These are phyloP conservation scores for Campylomormyrus numenius DNA, from an alignment of 2,113 vertebrate genomes.

Conservation along the genomic window DNA sequence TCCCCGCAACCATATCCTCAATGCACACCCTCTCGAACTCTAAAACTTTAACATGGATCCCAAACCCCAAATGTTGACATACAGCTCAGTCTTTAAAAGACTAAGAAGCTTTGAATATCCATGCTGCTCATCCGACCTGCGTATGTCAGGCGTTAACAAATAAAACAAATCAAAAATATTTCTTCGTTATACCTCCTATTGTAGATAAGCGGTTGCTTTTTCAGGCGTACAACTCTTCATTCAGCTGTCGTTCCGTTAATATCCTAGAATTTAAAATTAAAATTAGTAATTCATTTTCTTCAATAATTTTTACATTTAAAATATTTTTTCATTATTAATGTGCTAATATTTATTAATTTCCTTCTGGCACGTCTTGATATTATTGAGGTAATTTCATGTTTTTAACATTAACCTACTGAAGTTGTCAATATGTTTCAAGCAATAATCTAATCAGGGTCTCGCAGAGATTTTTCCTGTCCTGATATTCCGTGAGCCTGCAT, in stretches of 20 bases:
- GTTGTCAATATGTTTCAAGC: neutral
- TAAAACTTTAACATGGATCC: neutral
- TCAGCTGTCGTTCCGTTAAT: neutral
- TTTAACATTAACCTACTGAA: neutral
- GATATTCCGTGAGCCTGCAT: neutral
- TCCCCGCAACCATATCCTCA: neutral
- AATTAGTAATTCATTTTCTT: neutral
- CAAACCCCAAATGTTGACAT: neutral
- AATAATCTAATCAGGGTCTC: neutral
- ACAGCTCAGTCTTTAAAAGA: neutral
- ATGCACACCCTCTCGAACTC: neutral
- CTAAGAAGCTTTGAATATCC: neutral
- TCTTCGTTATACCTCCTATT: neutral
- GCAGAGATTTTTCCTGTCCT: neutral
- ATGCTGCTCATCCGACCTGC: neutral
- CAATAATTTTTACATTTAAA: neutral
- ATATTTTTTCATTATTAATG: neutral
- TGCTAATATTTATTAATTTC: neutral
- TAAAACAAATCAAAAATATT: neutral
- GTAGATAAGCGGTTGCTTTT: neutral
- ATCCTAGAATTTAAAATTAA: neutral
- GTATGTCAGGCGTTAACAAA: neutral
- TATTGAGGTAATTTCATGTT: neutral
- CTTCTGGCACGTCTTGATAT: neutral
- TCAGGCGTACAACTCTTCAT: neutral